These are phyloP conservation scores for Lycocerus yunnanus DNA, from an alignment of 2,888 invertebrate genomes.

Conservation along the genomic window DNA sequence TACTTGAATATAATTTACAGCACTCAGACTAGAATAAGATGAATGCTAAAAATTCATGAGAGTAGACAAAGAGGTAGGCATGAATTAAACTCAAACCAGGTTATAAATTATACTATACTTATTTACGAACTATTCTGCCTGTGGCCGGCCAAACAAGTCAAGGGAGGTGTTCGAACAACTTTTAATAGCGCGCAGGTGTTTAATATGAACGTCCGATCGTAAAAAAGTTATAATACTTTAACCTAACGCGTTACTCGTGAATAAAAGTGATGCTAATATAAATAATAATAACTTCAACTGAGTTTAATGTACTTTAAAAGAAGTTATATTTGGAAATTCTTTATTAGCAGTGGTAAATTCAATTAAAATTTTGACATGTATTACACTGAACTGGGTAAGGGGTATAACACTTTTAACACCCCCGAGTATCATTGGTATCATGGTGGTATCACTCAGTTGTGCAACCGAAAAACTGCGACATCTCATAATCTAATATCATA, in stretches of 20 bases:
- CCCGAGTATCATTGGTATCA: no score
- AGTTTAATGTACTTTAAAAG: constrained; percentile 37
- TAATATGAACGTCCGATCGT: constrained; percentile 43
- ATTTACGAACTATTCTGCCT: constrained; percentile 42
- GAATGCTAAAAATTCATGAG: constrained; percentile 27
- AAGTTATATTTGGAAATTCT: constrained; percentile 17
- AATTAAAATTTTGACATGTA: background rate
- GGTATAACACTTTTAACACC: no score
- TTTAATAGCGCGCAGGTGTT: constrained; percentile 46
- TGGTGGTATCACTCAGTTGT: no score
- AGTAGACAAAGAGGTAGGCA: constrained; percentile 37
- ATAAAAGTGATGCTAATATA: constrained; percentile 45
- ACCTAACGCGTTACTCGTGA: constrained; percentile 46
- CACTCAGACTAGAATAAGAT: constrained; percentile 42
- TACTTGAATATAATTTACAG: constrained; percentile 49
- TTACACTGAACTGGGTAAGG: background rate
- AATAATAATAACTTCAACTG: constrained; percentile 44
- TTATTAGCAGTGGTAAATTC: background rate
- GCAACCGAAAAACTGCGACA: background rate
- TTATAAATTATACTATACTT: constrained; percentile 44
- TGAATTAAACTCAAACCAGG: constrained; percentile 50
- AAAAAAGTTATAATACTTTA: constrained; percentile 47
- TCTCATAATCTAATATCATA: no score
- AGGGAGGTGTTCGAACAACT: constrained; percentile 41
- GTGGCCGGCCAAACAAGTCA: constrained; percentile 43